Base-by-base conservation (phyloP, 1,140 invertebrate species). In the Drosophila kohkoa region DNA sequence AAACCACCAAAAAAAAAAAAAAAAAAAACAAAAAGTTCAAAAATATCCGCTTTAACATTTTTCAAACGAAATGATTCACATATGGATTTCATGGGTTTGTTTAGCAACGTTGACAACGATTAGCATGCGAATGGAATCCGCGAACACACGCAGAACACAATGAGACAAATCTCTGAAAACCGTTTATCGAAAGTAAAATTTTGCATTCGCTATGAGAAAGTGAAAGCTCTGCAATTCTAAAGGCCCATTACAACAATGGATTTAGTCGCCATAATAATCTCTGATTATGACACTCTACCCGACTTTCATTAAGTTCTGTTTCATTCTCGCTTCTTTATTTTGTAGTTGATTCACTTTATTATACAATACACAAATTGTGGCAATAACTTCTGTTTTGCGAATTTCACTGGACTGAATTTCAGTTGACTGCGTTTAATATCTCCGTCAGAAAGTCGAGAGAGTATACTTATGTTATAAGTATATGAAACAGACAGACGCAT, bases 61-160 rank as follows among this genome's bases (percentile, higher is more conserved):
- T 87, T 87, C 80, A 78, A 87, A 75, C 66, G 77, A 87, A 89
- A 88, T 88, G 85, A 88, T 81, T 88, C 85, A 88, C 69, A 75
- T 81, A 77, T 60, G 65, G 81, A 80, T 81, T 51, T 77, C 59
- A 67, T 73, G 79, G 54, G 7, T 35, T 71, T 65, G 28, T 54
- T 41, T 46, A 46, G 64, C 54, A 55, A 38, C 38, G 66, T 43
- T 32, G 25, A 60, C 68, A 68, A 6, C 59, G 43, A 87, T 87
- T 87, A 83, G 77, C 83, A 87, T 88, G 79, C 75, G 75, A 86
- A 83, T 79, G 46, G 54, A 67, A 70, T 65, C 57, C 43, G 43
- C n/a, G 48, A 15, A 67, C 13, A 35, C 30, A 20, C 52, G 52
- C 75, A 87, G 82, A 87, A 86, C 82, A 85, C 82, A 85, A 86